These are phyloP conservation scores for Megalops cyprinoides DNA, from an alignment of 2,797 vertebrate genomes.

Conservation along the genomic window DNA sequence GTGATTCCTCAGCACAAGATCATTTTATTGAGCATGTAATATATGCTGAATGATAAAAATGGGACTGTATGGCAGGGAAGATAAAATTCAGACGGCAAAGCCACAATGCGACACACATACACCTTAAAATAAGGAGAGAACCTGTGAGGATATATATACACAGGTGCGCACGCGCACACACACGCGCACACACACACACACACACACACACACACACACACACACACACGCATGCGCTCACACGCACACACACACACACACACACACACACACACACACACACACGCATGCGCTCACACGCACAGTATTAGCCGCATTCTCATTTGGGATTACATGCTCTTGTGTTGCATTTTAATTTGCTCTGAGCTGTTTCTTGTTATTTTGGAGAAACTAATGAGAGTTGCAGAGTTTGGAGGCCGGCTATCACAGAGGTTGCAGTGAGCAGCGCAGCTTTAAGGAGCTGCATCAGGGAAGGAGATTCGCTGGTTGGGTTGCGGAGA, in stretches of 20 bases:
- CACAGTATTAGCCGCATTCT: background rate
- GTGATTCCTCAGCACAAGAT: background rate
- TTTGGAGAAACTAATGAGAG: background rate
- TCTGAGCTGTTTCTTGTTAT: background rate
- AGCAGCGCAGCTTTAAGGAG: background rate
- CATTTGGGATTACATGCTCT: slow-evolving; percentile 9
- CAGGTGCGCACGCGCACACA: background rate
- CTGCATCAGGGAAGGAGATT: slow-evolving; percentile 2
- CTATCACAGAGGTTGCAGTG: background rate
- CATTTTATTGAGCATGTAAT: background rate
- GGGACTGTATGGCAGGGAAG: background rate
- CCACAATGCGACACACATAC: slow-evolving; percentile 4
- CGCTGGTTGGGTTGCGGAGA: slow-evolving; percentile 24
- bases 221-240: background rate
- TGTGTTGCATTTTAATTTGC: slow-evolving; percentile 15
- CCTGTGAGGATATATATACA: background rate
- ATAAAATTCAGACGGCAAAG: slow-evolving; percentile 1
- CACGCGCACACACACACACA: background rate
- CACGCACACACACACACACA: slow-evolving; percentile 21
- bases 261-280: slow-evolving; percentile 22
- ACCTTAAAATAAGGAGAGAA: background rate
- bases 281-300: slow-evolving; percentile 13
- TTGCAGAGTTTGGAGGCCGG: background rate
- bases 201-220: background rate
- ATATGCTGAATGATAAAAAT: background rate